Conservation (phyloP, 2,888 invertebrate species). For the Belgica antarctica region DNA sequence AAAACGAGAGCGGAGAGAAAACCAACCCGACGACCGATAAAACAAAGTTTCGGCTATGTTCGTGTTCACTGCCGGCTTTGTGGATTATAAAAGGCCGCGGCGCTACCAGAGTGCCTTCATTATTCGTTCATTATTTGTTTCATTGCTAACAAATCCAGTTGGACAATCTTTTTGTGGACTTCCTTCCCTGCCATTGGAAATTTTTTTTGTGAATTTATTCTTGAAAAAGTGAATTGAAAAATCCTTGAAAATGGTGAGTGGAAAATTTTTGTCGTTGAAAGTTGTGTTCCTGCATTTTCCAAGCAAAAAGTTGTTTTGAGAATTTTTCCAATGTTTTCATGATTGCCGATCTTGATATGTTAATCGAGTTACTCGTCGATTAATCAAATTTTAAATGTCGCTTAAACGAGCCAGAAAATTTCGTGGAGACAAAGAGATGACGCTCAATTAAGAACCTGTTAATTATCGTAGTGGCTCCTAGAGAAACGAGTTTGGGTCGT, state of each 20-base stretch:
- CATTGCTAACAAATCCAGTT: background rate
- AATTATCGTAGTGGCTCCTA: too few relatives aligned
- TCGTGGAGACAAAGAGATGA: too few relatives aligned
- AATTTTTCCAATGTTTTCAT: too few relatives aligned
- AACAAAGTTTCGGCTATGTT: background rate
- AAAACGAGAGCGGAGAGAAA: background rate
- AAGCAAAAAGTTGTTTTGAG: too few relatives aligned
- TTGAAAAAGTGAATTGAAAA: background rate
- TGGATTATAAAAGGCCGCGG: constrained; percentile 7
- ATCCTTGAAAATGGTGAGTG: background rate
- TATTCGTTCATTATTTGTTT: constrained; percentile 19
- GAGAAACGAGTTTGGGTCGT: too few relatives aligned
- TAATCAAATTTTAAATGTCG: too few relatives aligned
- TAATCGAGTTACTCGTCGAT: too few relatives aligned
- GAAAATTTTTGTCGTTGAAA: background rate
- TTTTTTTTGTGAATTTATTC: background rate
- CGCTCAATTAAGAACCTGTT: too few relatives aligned
- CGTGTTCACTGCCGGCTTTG: constrained; percentile 2
- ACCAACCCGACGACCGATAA: background rate
- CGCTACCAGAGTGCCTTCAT: background rate
- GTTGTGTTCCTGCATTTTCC: too few relatives aligned
- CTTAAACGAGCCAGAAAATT: too few relatives aligned
- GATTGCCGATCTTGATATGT: too few relatives aligned
- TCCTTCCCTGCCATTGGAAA: background rate
- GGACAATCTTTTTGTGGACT: background rate